phyloP scores from a whole-genome alignment of 2,888 invertebrate genomes.

The Pecten maximus region DNA sequence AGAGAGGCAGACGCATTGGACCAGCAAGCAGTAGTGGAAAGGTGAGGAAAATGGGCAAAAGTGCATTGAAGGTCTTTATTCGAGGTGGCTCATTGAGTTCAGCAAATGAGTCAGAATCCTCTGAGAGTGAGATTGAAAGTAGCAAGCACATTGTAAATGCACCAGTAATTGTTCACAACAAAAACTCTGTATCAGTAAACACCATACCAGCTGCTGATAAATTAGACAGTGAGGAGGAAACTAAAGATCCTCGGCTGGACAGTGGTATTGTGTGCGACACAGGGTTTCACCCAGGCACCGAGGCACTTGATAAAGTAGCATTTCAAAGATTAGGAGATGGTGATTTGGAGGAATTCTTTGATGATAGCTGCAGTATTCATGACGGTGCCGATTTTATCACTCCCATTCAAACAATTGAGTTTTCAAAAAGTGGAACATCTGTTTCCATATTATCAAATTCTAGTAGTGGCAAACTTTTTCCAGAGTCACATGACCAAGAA shows the following conservation, averaged over 20 bases:
- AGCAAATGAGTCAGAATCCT: constrained; percentile 47
- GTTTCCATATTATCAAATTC: neutral
- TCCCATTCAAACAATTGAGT: neutral
- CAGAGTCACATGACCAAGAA: neutral
- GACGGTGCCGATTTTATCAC: neutral
- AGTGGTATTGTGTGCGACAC: constrained; percentile 23
- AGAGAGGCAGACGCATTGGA: constrained; percentile 67
- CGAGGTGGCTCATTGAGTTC: constrained; percentile 41
- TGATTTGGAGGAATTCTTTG: neutral
- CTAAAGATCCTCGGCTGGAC: neutral
- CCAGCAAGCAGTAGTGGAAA: constrained; percentile 62
- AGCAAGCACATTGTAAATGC: neutral
- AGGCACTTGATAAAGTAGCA: constrained; percentile 2
- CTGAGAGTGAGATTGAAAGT: constrained; percentile 50
- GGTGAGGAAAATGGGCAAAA: constrained; percentile 63
- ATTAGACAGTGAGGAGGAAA: neutral
- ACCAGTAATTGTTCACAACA: neutral
- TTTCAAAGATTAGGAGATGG: neutral
- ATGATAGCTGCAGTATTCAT: constrained; percentile 30
- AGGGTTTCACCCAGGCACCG: neutral
- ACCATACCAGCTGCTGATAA: neutral
- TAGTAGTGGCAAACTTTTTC: neutral
- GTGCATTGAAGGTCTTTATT: constrained; percentile 51
- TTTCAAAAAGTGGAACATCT: neutral
- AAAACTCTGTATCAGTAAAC: neutral